phyloP scores from a whole-genome alignment of 2,113 vertebrate genomes.

The Chamaea fasciata region DNA sequence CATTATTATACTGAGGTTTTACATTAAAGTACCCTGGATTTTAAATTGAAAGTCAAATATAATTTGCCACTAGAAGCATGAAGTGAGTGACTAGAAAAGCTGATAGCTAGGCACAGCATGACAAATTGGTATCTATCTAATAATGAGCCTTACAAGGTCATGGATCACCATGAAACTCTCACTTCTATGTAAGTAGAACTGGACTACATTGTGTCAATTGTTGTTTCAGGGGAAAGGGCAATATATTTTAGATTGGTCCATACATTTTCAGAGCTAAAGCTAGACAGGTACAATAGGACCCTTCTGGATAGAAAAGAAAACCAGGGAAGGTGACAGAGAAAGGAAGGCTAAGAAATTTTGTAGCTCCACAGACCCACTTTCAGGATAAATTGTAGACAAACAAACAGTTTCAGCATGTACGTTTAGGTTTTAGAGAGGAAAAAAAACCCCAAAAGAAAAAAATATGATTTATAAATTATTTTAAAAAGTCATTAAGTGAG shows the following conservation, averaged over 20 bases:
- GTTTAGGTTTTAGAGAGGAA: background rate
- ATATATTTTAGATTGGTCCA: conserved; percentile 17
- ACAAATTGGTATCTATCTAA: conserved; percentile 66
- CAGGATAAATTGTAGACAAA: background rate
- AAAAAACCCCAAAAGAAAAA: background rate
- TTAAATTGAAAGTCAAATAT: conserved; percentile 80
- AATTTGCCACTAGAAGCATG: conserved; percentile 69
- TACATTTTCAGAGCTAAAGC: conserved; percentile 4
- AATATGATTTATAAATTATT: background rate
- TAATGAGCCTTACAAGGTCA: conserved; percentile 55
- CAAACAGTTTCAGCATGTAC: background rate
- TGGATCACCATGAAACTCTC: conserved; percentile 17
- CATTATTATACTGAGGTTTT: conserved; percentile 69
- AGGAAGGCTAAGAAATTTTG: background rate
- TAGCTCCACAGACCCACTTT: background rate
- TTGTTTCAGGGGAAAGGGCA: conserved; percentile 37
- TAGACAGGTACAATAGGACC: background rate
- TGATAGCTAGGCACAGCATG: conserved; percentile 47
- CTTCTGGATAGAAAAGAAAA: background rate
- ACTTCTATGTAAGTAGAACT: conserved; percentile 13
- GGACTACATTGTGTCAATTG: conserved; percentile 25
- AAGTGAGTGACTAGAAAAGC: conserved; percentile 68
- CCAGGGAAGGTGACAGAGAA: background rate
- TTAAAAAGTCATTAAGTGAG: background rate
- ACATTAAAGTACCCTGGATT: conserved; percentile 71